Conservation (phyloP, 1,140 invertebrate species). For the Rhyacophila brunnea region DNA sequence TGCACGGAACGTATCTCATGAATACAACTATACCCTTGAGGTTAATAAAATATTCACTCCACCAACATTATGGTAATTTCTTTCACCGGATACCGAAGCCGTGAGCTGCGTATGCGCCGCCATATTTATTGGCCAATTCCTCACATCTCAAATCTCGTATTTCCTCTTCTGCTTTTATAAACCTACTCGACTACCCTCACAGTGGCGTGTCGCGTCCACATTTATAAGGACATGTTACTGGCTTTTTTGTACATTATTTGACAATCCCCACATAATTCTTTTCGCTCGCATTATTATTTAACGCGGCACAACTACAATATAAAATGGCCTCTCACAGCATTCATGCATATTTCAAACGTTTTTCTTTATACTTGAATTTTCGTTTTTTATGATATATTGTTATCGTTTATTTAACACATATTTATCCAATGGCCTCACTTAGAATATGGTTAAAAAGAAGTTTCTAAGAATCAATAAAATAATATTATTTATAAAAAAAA, state of each 20-base stretch:
- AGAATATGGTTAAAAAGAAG: too few species aligned
- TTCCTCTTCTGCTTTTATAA: slow-evolving; percentile 4
- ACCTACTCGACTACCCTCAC: too few species aligned
- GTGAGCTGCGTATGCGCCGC: slow-evolving; percentile 20
- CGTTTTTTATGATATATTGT: too few species aligned
- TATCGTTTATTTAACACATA: too few species aligned
- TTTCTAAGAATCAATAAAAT: too few species aligned
- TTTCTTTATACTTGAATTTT: too few species aligned
- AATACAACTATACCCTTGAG: slow-evolving; percentile 17
- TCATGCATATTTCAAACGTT: too few species aligned
- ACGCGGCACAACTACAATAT: too few species aligned
- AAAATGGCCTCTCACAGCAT: too few species aligned
- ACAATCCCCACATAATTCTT: not conserved
- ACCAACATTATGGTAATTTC: slow-evolving; percentile 31
- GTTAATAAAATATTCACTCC: slow-evolving; percentile 32
- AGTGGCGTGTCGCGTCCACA: not conserved
- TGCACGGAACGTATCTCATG: slow-evolving; percentile 12
- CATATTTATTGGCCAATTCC: slow-evolving; percentile 29
- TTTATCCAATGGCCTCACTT: too few species aligned
- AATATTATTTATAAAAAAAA: too few species aligned
- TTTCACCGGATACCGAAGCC: slow-evolving; percentile 19
- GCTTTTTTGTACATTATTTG: too few species aligned
- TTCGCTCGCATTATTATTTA: not conserved
- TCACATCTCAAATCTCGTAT: slow-evolving; percentile 28
- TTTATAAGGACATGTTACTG: not conserved